These are phyloP conservation scores for Ptiloglossa arizonensis DNA, from an alignment of 1,140 invertebrate species.

Conservation along the genomic window DNA sequence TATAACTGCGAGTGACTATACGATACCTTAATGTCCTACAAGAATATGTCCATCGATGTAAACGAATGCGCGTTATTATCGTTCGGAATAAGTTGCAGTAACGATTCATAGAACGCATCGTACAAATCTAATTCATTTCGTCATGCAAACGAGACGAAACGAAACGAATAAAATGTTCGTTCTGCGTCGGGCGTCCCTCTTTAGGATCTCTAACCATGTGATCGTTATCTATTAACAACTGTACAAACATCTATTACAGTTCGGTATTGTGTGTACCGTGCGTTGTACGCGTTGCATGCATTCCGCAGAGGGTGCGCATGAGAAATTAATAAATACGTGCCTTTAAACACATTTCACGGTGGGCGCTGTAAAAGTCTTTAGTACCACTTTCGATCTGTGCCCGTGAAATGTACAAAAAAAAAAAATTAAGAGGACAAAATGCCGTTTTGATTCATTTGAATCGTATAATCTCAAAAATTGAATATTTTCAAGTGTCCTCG, in stretches of 20 bases:
- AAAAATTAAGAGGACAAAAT: not conserved
- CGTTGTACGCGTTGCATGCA: not conserved
- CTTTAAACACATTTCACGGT: not conserved
- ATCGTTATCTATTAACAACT: constrained; percentile 71
- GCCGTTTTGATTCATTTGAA: not conserved
- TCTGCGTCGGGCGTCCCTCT: not conserved
- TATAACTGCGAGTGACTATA: constrained; percentile 13
- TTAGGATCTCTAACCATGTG: constrained; percentile 3
- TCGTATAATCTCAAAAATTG: no score
- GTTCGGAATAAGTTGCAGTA: constrained; percentile 11
- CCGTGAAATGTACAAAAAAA: no score
- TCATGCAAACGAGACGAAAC: not conserved
- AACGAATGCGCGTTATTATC: constrained; percentile 3
- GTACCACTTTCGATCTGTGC: not conserved
- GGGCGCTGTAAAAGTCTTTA: not conserved
- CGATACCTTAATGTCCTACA: constrained; percentile 15
- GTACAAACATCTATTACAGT: constrained; percentile 66
- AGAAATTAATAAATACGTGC: not conserved
- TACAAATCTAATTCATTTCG: constrained; percentile 1
- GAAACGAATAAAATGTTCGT: not conserved
- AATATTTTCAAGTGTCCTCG: no score
- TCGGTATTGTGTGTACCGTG: constrained; percentile 17
- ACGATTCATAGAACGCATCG: not conserved
- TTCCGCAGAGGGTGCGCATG: not conserved
- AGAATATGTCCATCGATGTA: constrained; percentile 34